A percentile compares a stretch with the other conserved stretches of the same genome.
These are phyloP conservation scores for Drosophila peninsularis DNA, from an alignment of 2,888 invertebrate genomes.

Conservation along the genomic window DNA sequence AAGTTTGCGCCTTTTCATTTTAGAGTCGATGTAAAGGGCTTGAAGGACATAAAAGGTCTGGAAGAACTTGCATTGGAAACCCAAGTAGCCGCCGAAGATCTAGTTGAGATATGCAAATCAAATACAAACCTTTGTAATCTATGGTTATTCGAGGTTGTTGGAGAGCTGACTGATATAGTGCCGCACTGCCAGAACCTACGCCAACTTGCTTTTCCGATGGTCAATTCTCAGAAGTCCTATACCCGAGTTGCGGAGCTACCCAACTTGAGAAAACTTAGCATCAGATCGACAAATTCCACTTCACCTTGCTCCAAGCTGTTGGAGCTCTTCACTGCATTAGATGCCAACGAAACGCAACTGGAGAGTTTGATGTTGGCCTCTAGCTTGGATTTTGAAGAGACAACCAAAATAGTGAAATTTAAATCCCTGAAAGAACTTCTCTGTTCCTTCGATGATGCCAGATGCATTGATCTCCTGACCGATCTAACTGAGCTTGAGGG, in stretches of 20 bases:
- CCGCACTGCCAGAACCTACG: slow-evolving; percentile 33
- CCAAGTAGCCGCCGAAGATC: slow-evolving; percentile 18
- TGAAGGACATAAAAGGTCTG: slow-evolving; percentile 16
- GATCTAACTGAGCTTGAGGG: slow-evolving; percentile 36
- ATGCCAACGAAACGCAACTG: background rate
- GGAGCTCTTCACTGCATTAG: slow-evolving; percentile 28
- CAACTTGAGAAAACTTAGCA: slow-evolving; percentile 19
- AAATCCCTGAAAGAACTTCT: slow-evolving; percentile 17
- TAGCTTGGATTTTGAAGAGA: slow-evolving; percentile 17
- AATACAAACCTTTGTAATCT: slow-evolving; percentile 29
- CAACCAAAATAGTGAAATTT: slow-evolving; percentile 24
- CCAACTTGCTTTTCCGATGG: slow-evolving; percentile 34
- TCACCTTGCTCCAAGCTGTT: slow-evolving; percentile 21
- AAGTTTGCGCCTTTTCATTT: background rate
- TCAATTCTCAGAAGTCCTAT: slow-evolving; percentile 21
- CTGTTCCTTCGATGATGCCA: slow-evolving; percentile 26
- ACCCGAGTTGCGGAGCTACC: slow-evolving; percentile 25
- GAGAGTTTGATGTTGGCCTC: slow-evolving; percentile 16
- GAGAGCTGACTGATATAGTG: slow-evolving; percentile 24
- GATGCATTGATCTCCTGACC: slow-evolving; percentile 35
- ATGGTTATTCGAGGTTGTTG: slow-evolving; percentile 30
- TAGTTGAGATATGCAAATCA: slow-evolving; percentile 30
- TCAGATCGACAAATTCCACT: slow-evolving; percentile 19
- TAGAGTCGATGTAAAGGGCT: background rate
- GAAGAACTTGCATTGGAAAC: slow-evolving; percentile 20